Percentiles rank a stretch among this genome's conserved stretches.
Evolutionary conservation across 2,888 invertebrate species (phyloP).

Genomic region (Dioctria linearis): DNA sequence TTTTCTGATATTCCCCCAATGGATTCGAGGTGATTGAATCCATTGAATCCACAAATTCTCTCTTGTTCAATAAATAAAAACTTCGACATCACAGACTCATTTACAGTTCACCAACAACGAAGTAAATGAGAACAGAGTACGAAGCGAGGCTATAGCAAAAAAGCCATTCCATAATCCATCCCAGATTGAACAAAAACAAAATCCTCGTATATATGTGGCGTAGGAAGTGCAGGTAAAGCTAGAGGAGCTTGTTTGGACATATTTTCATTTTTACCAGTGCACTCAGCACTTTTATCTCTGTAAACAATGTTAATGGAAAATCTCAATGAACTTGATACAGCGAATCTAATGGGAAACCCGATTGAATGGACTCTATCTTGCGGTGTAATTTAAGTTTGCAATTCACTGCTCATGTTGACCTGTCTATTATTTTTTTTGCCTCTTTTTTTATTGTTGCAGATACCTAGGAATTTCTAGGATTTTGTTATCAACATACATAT

Average conservation of each 20-base stretch:
- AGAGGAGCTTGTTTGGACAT: conserved; percentile 27
- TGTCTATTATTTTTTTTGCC: background rate
- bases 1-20: background rate
- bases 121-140: background rate
- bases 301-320: conserved; percentile 44
- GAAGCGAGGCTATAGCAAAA: background rate
- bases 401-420: background rate
- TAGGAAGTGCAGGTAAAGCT: conserved; percentile 2
- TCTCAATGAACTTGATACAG: conserved; percentile 11
- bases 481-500: too few relatives aligned
- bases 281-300: conserved; percentile 19
- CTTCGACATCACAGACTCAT: conserved; percentile 31
- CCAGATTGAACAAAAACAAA: conserved; percentile 13
- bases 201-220: too few relatives aligned
- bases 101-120: background rate
- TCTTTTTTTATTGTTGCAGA: background rate
- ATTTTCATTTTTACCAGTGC: conserved; percentile 34
- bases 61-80: conserved; percentile 36
- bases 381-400: conserved; percentile 1
- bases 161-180: conserved; percentile 29
- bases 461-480: too few relatives aligned
- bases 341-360: conserved; percentile 13
- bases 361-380: conserved; percentile 6
- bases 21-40: conserved; percentile 7
- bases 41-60: background rate